These are phyloP conservation scores for Drosophila limbata DNA, from an alignment of 2,888 invertebrate genomes.

Conservation along the genomic window DNA sequence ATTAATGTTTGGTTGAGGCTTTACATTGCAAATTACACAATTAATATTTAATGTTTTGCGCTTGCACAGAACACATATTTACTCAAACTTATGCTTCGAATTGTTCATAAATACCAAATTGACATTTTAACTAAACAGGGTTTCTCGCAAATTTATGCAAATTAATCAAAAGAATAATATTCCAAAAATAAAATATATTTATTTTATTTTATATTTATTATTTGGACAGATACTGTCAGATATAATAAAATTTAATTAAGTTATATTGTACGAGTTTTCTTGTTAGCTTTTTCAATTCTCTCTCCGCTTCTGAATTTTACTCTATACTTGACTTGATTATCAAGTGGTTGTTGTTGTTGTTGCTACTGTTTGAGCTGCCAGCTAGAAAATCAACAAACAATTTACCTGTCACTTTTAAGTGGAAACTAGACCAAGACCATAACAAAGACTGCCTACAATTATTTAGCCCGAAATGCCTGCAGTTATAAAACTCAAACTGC, in stretches of 20 bases:
- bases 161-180: too few relatives aligned
- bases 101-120: background rate
- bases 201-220: too few relatives aligned
- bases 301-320: background rate
- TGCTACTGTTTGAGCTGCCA: background rate
- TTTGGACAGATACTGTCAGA: too few relatives aligned
- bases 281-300: background rate
- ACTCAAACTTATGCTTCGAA: background rate
- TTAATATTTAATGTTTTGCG: slow-evolving; percentile 33
- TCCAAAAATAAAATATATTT: too few relatives aligned
- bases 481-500: slow-evolving; percentile 39
- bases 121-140: background rate
- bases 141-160: background rate
- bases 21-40: slow-evolving; percentile 46
- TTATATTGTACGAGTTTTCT: too few relatives aligned
- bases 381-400: slow-evolving; percentile 34
- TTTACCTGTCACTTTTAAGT: slow-evolving; percentile 60
- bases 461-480: slow-evolving; percentile 37
- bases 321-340: slow-evolving; percentile 10
- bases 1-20: slow-evolving; percentile 35
- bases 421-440: slow-evolving; percentile 45
- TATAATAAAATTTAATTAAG: too few relatives aligned
- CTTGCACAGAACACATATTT: slow-evolving; percentile 2
- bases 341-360: background rate
- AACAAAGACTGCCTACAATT: slow-evolving; percentile 42